Percentiles rank a stretch among this genome's conserved stretches.
phyloP scores from a whole-genome alignment of 1,140 invertebrate species.

The Anadara kagoshimensis region DNA sequence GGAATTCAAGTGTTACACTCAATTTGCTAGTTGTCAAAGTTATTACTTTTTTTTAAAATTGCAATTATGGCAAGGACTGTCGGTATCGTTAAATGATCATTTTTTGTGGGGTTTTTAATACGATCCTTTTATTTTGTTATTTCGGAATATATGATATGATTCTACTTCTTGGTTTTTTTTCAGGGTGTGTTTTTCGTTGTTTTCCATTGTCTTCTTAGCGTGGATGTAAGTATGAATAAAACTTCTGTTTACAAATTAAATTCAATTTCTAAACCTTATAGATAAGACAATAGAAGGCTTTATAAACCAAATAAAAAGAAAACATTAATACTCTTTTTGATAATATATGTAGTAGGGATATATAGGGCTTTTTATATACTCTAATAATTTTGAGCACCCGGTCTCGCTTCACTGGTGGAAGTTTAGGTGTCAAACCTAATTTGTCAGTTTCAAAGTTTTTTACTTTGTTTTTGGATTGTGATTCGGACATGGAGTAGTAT shows the following conservation, averaged over 20 bases:
- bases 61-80: neutral
- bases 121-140: no score
- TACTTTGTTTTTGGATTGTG: no score
- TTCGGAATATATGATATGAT: no score
- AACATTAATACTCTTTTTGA: neutral
- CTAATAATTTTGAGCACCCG: neutral
- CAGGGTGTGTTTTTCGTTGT: slow-evolving; percentile 60
- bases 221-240: slow-evolving; percentile 50
- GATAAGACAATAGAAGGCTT: neutral
- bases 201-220: slow-evolving; percentile 58
- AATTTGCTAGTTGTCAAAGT: neutral
- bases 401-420: neutral
- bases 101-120: neutral
- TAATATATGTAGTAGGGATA: neutral
- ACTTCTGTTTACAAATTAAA: no score
- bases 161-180: slow-evolving; percentile 11
- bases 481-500: no score
- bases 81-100: neutral
- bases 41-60: neutral
- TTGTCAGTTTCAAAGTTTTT: no score
- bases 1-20: neutral
- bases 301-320: neutral
- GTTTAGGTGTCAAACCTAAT: no score
- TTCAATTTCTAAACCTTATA: no score
- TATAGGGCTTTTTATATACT: neutral